phyloP scores from a whole-genome alignment of 1,140 invertebrate species.

The Augochlora pura region DNA sequence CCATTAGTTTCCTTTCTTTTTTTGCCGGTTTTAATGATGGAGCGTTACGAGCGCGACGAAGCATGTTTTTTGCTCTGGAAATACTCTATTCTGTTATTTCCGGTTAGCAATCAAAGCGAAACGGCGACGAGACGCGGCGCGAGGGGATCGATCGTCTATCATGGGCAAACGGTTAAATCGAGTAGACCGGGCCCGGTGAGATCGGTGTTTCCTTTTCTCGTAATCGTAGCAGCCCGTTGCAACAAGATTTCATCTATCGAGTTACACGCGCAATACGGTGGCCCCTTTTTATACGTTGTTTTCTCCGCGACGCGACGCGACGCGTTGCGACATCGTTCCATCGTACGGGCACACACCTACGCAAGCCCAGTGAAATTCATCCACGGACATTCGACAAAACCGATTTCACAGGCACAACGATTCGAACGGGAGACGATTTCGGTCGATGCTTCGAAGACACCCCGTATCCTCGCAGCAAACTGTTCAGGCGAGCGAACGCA shows the following conservation, averaged over 20 bases:
- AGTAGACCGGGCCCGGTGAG: not conserved
- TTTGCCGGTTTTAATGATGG: too few species aligned
- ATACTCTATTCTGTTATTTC: too few species aligned
- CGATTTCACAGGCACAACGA: too few species aligned
- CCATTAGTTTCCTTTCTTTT: too few species aligned
- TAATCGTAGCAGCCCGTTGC: not conserved
- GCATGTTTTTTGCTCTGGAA: too few species aligned
- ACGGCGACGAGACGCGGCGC: too few species aligned
- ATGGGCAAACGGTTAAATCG: not conserved
- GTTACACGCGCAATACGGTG: slow-evolving; percentile 4
- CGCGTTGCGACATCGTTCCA: not conserved
- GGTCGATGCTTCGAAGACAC: not conserved
- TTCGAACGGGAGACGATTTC: too few species aligned
- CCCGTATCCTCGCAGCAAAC: not conserved
- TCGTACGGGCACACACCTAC: not conserved
- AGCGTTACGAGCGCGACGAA: too few species aligned
- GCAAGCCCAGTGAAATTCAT: too few species aligned
- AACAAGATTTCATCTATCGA: slow-evolving; percentile 6
- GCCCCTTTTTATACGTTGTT: not conserved
- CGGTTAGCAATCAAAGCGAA: too few species aligned
- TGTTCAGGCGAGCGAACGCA: slow-evolving; percentile 12
- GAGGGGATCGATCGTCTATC: too few species aligned
- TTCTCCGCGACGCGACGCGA: not conserved
- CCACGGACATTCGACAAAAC: too few species aligned
- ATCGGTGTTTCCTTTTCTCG: not conserved